These are phyloP conservation scores for Battus philenor DNA, from an alignment of 1,140 invertebrate species.

Conservation along the genomic window DNA sequence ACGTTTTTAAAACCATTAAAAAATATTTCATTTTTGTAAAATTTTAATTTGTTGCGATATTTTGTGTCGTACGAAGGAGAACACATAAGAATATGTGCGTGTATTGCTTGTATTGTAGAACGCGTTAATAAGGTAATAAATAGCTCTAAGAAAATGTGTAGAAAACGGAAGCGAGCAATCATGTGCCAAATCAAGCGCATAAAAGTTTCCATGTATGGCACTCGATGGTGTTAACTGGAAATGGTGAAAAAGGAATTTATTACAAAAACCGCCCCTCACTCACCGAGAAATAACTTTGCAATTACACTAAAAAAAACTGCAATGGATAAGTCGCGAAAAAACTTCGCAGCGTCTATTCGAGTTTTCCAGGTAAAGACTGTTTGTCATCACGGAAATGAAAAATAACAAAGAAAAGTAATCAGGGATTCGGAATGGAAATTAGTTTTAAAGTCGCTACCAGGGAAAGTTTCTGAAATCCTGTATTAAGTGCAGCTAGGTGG, in stretches of 20 bases:
- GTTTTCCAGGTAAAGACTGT: slow-evolving; percentile 15
- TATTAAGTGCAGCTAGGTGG: slow-evolving; percentile 15
- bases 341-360: slow-evolving; percentile 11
- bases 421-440: slow-evolving; percentile 15
- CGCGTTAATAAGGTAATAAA: slow-evolving; percentile 14
- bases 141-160: slow-evolving; percentile 10
- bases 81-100: too few relatives aligned
- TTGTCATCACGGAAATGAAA: slow-evolving; percentile 17
- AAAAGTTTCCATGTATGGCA: slow-evolving; percentile 12
- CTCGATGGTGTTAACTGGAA: slow-evolving; percentile 15
- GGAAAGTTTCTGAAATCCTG: slow-evolving; percentile 15
- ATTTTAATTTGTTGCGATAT: too few relatives aligned
- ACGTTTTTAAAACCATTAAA: too few relatives aligned
- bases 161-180: slow-evolving; percentile 16
- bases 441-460: slow-evolving; percentile 15
- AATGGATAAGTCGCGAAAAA: slow-evolving; percentile 13
- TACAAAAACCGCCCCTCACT: slow-evolving; percentile 7
- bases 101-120: too few relatives aligned
- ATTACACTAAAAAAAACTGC: slow-evolving; percentile 11
- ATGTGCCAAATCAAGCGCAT: slow-evolving; percentile 15
- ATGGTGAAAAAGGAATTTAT: slow-evolving; percentile 12
- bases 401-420: slow-evolving; percentile 18
- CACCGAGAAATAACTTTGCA: slow-evolving; percentile 9
- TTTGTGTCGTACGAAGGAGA: too few relatives aligned
- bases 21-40: too few relatives aligned